Evolutionary conservation across 2,113 vertebrate species (phyloP).

Genomic region (Onychostruthus taczanowskii): DNA sequence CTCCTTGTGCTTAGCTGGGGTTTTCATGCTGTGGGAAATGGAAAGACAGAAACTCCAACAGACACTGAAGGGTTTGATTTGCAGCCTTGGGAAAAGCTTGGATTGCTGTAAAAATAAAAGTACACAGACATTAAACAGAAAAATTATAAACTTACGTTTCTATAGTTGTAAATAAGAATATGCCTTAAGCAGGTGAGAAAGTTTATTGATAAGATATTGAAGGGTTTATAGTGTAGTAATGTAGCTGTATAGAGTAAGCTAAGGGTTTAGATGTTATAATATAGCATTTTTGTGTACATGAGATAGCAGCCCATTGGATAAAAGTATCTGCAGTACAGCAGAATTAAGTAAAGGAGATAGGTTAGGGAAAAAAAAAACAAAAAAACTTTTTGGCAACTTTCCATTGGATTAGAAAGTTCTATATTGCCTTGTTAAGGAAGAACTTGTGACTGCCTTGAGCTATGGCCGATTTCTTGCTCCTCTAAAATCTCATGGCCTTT

Average conservation of each 20-base stretch:
- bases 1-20: fast-evolving
- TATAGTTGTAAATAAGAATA: background rate
- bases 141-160: background rate
- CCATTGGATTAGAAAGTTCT: background rate
- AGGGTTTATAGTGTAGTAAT: background rate
- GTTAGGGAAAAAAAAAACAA: background rate
- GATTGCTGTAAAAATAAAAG: background rate
- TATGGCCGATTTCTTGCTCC: background rate
- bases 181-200: background rate
- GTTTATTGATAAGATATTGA: background rate
- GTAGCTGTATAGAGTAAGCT: background rate
- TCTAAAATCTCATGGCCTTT: background rate
- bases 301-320: background rate
- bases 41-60: background rate
- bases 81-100: background rate
- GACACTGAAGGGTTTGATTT: background rate
- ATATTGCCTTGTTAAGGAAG: background rate
- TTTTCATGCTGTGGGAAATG: background rate
- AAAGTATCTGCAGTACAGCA: background rate
- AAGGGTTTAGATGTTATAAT: background rate
- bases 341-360: background rate
- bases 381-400: background rate
- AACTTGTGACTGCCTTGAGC: background rate
- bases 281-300: background rate
- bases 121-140: background rate